phyloP scores from a whole-genome alignment of 2,797 vertebrate species.

The Catamblyrhynchus diadema region DNA sequence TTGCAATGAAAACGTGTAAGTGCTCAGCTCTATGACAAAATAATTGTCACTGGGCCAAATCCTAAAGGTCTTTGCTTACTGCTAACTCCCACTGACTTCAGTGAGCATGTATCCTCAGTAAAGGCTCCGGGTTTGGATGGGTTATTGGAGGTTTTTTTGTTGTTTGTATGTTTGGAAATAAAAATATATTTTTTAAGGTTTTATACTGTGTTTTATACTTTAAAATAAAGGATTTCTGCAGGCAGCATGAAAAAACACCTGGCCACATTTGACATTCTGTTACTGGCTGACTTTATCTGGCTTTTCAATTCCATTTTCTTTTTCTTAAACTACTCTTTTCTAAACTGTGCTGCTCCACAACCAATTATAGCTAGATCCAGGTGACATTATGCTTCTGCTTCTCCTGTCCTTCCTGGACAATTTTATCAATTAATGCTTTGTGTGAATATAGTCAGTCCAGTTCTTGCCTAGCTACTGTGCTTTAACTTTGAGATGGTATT shows the following conservation, averaged over 20 bases:
- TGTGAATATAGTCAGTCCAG: neutral
- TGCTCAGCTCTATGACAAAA: neutral
- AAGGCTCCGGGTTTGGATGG: neutral
- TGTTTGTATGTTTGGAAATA: neutral
- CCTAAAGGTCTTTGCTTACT: neutral
- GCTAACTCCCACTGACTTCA: neutral
- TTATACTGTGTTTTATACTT: neutral
- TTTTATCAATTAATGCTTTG: neutral
- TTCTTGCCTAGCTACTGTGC: neutral
- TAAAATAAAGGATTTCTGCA: neutral
- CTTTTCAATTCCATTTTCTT: neutral
- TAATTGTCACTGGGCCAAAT: slow-evolving; percentile 22
- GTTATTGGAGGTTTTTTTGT: neutral
- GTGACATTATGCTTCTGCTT: neutral
- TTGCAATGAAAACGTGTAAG: neutral
- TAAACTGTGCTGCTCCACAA: neutral
- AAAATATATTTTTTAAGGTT: neutral
- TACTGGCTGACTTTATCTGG: neutral
- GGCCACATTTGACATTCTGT: neutral
- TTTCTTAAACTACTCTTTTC: neutral
- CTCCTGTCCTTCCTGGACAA: neutral
- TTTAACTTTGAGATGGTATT: neutral
- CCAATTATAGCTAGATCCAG: neutral
- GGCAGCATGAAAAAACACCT: neutral
- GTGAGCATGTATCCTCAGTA: neutral